phyloP scores from a whole-genome alignment of 2,888 invertebrate genomes.

The Coleophora flavipennella region DNA sequence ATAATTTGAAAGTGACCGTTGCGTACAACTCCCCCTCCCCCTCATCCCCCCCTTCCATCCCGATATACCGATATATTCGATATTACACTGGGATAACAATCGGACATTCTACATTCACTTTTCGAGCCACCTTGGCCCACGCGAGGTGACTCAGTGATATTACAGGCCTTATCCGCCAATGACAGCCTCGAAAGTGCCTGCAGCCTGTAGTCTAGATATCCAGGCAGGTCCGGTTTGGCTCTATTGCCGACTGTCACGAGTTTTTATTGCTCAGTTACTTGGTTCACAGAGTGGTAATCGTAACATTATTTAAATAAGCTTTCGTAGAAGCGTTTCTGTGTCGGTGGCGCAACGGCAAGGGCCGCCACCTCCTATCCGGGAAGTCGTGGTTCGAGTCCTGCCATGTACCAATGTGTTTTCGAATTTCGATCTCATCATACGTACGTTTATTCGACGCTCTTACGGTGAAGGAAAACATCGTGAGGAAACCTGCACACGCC shows the following conservation, averaged over 20 bases:
- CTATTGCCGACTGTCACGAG: no score
- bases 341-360: no score
- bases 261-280: slow-evolving; percentile 8
- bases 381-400: no score
- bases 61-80: slow-evolving; percentile 17
- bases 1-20: slow-evolving; percentile 23
- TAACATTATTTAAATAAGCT: slow-evolving; percentile 3
- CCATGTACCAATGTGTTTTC: no score
- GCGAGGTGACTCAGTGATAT: slow-evolving; percentile 67
- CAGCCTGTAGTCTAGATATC: slow-evolving; percentile 22
- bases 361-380: no score
- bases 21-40: slow-evolving; percentile 11
- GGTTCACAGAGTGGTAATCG: slow-evolving; percentile 6
- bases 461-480: no score
- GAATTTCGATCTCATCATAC: no score
- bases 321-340: neutral
- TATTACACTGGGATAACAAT: slow-evolving; percentile 36
- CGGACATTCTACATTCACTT: slow-evolving; percentile 61
- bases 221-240: slow-evolving; percentile 35
- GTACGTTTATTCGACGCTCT: no score
- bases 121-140: slow-evolving; percentile 58
- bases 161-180: slow-evolving; percentile 58
- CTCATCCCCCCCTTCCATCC: slow-evolving; percentile 1
- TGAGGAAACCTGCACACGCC: no score
- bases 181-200: slow-evolving; percentile 56